phyloP scores from a whole-genome alignment of 92 coral and sea anemone species.

The Paramuricea clavata region DNA sequence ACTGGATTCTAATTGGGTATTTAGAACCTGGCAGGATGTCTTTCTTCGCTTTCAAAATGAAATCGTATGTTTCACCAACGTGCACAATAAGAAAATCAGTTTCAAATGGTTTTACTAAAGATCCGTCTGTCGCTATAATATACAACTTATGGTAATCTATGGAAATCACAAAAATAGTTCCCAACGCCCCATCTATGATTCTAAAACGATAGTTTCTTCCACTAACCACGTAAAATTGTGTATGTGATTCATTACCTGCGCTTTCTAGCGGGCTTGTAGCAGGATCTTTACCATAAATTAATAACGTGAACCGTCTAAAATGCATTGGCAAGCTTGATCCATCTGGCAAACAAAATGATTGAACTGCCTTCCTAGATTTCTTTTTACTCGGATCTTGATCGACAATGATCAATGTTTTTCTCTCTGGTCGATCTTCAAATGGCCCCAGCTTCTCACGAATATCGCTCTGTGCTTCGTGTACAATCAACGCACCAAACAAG shows the following conservation, averaged over 20 bases:
- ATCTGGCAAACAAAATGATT: not conserved
- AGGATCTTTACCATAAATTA: slow-evolving; percentile 31
- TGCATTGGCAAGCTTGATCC: not conserved
- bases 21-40: not conserved
- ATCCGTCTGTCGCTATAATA: slow-evolving; percentile 75
- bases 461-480: not conserved
- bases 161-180: slow-evolving; percentile 43
- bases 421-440: slow-evolving; percentile 42
- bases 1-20: slow-evolving; percentile 74
- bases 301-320: slow-evolving; percentile 19
- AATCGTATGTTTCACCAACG: slow-evolving; percentile 78
- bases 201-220: slow-evolving; percentile 73
- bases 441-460: not conserved
- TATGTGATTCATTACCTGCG: slow-evolving; percentile 52
- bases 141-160: slow-evolving; percentile 71
- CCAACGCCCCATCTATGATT: slow-evolving; percentile 52
- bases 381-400: too few relatives aligned
- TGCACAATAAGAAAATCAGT: slow-evolving; percentile 75
- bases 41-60: slow-evolving; percentile 66
- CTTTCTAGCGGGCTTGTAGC: slow-evolving; percentile 74
- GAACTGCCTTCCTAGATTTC: too few relatives aligned
- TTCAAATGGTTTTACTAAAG: slow-evolving; percentile 62
- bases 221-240: slow-evolving; percentile 62
- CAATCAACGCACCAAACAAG: slow-evolving; percentile 73
- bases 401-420: slow-evolving; percentile 49